Evolutionary conservation across 2,113 vertebrate species (phyloP).

Genomic region (Petrocephalus zakoni): DNA sequence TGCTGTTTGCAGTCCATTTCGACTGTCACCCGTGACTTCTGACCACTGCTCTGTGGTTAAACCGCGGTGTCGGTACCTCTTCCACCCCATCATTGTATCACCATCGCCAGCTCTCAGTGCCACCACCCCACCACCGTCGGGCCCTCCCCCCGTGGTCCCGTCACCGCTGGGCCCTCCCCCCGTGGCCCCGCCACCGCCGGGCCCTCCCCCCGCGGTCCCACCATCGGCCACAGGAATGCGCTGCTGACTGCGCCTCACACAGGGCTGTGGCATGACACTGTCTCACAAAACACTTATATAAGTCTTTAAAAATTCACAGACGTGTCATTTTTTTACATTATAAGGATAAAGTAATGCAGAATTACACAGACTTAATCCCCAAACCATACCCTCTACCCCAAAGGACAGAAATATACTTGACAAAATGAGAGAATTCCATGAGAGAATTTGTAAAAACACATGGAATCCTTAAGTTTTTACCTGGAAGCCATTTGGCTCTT

Average conservation of each 20-base stretch:
- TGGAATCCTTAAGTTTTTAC: not conserved
- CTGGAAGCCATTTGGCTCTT: not conserved
- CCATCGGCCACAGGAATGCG: slow-evolving; percentile 31
- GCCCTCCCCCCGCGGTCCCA: not conserved
- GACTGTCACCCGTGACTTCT: not conserved
- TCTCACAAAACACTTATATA: slow-evolving; percentile 8
- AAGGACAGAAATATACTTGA: not conserved
- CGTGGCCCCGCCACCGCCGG: slow-evolving; percentile 3
- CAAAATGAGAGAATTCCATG: not conserved
- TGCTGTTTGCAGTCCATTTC: too few relatives aligned
- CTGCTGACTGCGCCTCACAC: slow-evolving; percentile 39
- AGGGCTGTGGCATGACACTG: slow-evolving; percentile 25
- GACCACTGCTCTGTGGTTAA: not conserved
- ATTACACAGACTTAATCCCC: not conserved
- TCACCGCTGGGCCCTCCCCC: not conserved
- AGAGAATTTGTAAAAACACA: not conserved
- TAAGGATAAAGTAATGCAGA: not conserved
- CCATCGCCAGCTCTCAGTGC: slow-evolving; percentile 26
- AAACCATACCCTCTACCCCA: not conserved
- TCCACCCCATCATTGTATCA: slow-evolving; percentile 34
- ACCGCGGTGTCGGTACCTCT: slow-evolving; percentile 6
- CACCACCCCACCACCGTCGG: not conserved
- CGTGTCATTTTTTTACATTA: not conserved
- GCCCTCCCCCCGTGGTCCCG: not conserved
- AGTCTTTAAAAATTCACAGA: slow-evolving; percentile 4